Percentiles rank a stretch among this genome's conserved stretches.
phyloP scores from a whole-genome alignment of 2,113 vertebrate genomes.

The Henicopernis longicauda region DNA sequence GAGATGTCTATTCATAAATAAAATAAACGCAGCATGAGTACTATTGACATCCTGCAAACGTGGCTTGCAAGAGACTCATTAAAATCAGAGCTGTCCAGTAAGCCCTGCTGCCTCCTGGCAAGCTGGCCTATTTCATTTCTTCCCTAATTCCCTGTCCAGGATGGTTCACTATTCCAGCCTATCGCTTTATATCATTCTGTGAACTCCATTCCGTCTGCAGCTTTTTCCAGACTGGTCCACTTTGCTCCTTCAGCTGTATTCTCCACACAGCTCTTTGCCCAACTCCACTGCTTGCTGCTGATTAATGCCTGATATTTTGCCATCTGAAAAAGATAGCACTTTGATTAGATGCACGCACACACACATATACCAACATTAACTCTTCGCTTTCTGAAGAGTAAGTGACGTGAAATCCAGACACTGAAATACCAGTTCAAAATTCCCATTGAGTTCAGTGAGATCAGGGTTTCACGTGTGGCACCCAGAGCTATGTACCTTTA shows the following conservation, averaged over 20 bases:
- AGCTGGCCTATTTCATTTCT: background rate
- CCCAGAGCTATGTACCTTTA: background rate
- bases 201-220: background rate
- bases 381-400: background rate
- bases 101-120: slow-evolving; percentile 25
- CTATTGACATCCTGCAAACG: background rate
- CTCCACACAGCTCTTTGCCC: background rate
- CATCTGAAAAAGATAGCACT: background rate
- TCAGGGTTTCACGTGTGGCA: background rate
- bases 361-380: background rate
- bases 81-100: slow-evolving; percentile 7
- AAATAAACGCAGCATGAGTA: background rate
- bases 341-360: background rate
- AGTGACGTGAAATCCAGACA: background rate
- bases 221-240: background rate
- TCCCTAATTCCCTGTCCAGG: background rate
- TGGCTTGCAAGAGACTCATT: background rate
- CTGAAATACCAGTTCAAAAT: background rate
- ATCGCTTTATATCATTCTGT: background rate
- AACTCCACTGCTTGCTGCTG: background rate
- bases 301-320: slow-evolving; percentile 37
- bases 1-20: background rate
- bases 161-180: background rate
- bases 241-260: background rate
- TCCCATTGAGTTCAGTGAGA: background rate